Base-by-base conservation (phyloP, 2,797 vertebrate species). In the Iguana delicatissima region DNA sequence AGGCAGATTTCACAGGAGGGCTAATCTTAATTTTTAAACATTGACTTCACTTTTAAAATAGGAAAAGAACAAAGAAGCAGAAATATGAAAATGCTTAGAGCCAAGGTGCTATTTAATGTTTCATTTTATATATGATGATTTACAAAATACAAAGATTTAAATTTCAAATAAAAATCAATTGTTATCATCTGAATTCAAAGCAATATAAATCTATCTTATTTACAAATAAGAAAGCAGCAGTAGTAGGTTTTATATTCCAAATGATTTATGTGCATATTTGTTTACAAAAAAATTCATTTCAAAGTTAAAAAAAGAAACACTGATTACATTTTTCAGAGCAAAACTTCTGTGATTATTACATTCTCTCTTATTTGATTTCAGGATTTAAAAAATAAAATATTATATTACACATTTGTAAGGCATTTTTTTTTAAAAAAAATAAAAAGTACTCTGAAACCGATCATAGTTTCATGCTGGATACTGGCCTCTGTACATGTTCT, bases 31-130 rank as follows among this genome's bases (percentile, higher is more conserved):
- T 81, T 86, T 86, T 59, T 46, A 46, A 42, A 46, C 42, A 46
- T 46, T 46, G 14, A 81, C 50, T 38, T 86, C 16, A 62, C 79
- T 24, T 57, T 35, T 16, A 14, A 86, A 35, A 84, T 72, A 0
- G 20, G 46, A 29, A 0, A 62, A 69, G 13, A 73, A 55, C 12
- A 79, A 79, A 46, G 50, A 1, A 84, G 67, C 55, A 35, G 24
- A 50, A 89, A 64, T 32, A 77, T 38, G 50, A 1, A 12, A 85
- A 93, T 59, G 12, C 64, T 91, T 46, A 80, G n/a, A 92, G 85
- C 64, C 94, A 94, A 92, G 73, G 81, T 24, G 26, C 35, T 82
- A 46, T 94, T 96, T 96, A 96, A 94, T 96, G 80, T 84, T 93
- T 42, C 84, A 91, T 90, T 52, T 88, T 50, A 1, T n/a, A 69